Evolutionary conservation across 2,888 invertebrate genomes (phyloP), one percentile per base, ranked within the genome.

Genomic region (Cyclophora albipunctata): DNA sequence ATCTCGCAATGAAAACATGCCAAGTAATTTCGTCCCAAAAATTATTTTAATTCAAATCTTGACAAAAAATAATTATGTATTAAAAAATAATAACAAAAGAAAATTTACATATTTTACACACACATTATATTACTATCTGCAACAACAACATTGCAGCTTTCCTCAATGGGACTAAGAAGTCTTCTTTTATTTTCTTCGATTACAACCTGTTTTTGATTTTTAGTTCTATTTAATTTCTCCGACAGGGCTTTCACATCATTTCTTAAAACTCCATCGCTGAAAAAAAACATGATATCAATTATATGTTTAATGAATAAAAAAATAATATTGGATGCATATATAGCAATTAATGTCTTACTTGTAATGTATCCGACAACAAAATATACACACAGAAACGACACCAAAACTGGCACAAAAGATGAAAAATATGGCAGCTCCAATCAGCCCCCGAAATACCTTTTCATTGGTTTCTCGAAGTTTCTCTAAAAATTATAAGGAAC

Each of bases 91-190:
- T 34, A 7, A 7, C 6, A 34, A 33, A 20, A 20, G 20, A 20
- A 20, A 20, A 20, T 20, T 20, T 20, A 20, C 20, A 20, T 20
- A 20, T 20, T 20, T 46, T 48, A 53, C 42, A 56, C 53, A 48
- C 60, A 61, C 51, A 59, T 48, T 20, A 61, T 45, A 45, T 59
- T 45, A 34, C 57, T 54, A 48, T 56, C 59, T 48, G 51, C 47
- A 1, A 61, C 57, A 5, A 59, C 41, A 5, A 61, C 61, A 41
- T 56, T 59, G 48, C 61, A 61, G 47, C 57, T 56, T 45, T 61
- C 54, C n/a, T 37, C 57, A 35, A 48, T 57, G 34, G 33, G 50
- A 34, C 59, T 52, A 3, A 45, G 46, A 0, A 7, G 45, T 3
- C 34, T 53, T 40, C 47, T 53, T 43, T 4, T 20, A 34, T 34